A percentile compares a stretch with the other conserved stretches of the same genome.
Evolutionary conservation across 2,797 vertebrate genomes (phyloP).

Genomic region (Buceros bicornis): DNA sequence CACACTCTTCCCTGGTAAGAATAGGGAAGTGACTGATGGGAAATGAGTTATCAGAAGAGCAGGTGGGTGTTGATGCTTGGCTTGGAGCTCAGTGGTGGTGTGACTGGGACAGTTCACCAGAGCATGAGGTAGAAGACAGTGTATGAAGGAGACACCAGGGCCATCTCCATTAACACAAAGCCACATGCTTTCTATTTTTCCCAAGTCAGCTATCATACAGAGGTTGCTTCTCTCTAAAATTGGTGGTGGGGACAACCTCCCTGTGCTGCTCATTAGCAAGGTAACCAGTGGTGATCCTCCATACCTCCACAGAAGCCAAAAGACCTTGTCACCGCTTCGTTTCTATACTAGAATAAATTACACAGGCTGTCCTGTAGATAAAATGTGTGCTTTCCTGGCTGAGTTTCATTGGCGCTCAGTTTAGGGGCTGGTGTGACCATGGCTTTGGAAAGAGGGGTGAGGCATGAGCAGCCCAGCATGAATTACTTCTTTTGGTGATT

Average conservation of each 20-base stretch:
- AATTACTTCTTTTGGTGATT: neutral
- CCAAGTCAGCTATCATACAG: neutral
- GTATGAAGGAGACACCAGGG: neutral
- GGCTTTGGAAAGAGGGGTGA: neutral
- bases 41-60: neutral
- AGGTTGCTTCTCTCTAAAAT: neutral
- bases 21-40: neutral
- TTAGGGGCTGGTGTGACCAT: neutral
- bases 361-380: neutral
- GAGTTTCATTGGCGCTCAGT: neutral
- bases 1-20: neutral
- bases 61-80: neutral
- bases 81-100: neutral
- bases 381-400: neutral
- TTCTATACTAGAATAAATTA: neutral
- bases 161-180: neutral
- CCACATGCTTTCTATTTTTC: neutral
- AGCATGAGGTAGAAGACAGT: fast-evolving
- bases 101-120: neutral
- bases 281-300: neutral
- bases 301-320: neutral
- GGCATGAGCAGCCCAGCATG: neutral
- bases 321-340: neutral
- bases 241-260: fast-evolving
- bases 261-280: fast-evolving